Base-by-base conservation (phyloP, 1,140 invertebrate genomes). In the Penaeus indicus region DNA sequence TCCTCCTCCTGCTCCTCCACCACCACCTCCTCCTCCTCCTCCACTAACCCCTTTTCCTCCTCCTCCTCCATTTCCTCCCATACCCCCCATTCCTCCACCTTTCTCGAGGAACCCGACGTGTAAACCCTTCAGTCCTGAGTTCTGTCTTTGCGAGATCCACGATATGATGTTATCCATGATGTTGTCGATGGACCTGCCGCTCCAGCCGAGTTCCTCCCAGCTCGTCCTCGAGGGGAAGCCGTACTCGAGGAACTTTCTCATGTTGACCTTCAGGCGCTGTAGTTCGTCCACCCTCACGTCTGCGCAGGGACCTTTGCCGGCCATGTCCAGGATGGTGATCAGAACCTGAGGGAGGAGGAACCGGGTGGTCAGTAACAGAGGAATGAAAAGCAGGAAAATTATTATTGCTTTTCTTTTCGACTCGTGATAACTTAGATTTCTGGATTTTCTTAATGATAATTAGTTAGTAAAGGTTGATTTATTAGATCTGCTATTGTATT, bases 141-240 rank as follows among this genome's bases (percentile, higher is more conserved):
- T n/a, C 72, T 84, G 81, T 27, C 80, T 90, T 8, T 83, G 75
- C 11, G 67, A 82, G 62, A 88, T 85, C 90, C 90, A 90, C 38
- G 90, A 88, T 22, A 89, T 69, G 13, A 91, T 86, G 38, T 89
- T 90, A n/a, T 91, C 89, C 25, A 90, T 86, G 25, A 91, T 89
- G 69, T 47, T 75, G n/a, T 91, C 91, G n/a, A 91, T 90, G n/a
- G 84, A 69, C 13, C 85, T 64, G 62, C 86, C 84, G 38, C 67
- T 89, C 88, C 91, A 90, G 63, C 90, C 88, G 60, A 90, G 84
- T 42, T 89, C 84, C 78, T 89, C 69, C 91, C 91, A 91, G 63
- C 77, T 87, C 32, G 80, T 69, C 16, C 54, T 69, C n/a, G 90
- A 86, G 72, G 91, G 91, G 42, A 91, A 90, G 77, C 84, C 89